Evolutionary conservation across 2,113 vertebrate genomes (phyloP), one percentile per base, ranked within the genome.

Genomic region (Clarias gariepinus): DNA sequence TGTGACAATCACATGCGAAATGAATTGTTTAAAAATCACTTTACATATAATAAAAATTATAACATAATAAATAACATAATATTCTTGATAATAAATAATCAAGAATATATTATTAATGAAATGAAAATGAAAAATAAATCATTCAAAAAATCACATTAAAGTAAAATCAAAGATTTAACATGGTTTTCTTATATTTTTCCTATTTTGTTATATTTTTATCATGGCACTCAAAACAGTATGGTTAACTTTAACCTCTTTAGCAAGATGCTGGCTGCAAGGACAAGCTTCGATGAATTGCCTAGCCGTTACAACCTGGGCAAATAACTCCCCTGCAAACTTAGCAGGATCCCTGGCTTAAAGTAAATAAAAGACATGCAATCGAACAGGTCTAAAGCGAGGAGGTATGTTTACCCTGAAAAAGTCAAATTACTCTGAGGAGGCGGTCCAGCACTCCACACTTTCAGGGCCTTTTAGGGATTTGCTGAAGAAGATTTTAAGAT

Each of bases 291-390:
- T 91, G 90, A 90, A 92, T 90, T 89, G 88, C 91, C 89, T 81
- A 93, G 92, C 91, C 88, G 91, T 91, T 90, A 81, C 78, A 89
- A 89, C 89, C 85, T 91, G 88, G 83, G 86, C 87, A 92, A 91
- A 94, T 91, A 87, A 36, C 78, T 33, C 7, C 77, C 88, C 89
- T 86, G 63, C 52, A 86, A 88, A 89, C 82, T 82, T 85, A 87
- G 87, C 83, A 80, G 87, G 88, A 88, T 84, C 76, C 52, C 83
- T 87, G 80, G 88, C 53, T 83, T 81, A 93, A 92, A 71, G 93
- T 88, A 92, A 94, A 95, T 91, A 94, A n/a, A 87, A 91, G 88
- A 91, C 83, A 88, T 89, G 91, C 91, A 86, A 90, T 82, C 88
- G 85, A 91, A 88, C 91, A 91, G 92, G 87, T 84, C 73, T 84